Percentiles rank a stretch among this genome's conserved stretches.
Evolutionary conservation across 2,113 vertebrate genomes (phyloP).

Genomic region (Labeo rohita): DNA sequence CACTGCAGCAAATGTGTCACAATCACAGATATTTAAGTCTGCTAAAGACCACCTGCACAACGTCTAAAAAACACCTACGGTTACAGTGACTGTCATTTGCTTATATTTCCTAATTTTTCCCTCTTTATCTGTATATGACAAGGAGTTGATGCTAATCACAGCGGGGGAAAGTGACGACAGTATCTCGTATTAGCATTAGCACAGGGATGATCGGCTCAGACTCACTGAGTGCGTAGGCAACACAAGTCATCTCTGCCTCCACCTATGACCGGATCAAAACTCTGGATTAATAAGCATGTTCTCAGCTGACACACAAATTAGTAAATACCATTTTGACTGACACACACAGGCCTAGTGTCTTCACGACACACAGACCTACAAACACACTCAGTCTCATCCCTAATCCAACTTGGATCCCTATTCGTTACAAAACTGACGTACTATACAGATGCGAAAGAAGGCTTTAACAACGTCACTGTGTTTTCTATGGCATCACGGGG

Average conservation of each 20-base stretch:
- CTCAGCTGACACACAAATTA: constrained; percentile 24
- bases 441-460: neutral
- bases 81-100: neutral
- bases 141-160: neutral
- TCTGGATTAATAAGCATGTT: constrained; percentile 23
- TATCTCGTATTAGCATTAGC: constrained; percentile 29
- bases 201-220: constrained; percentile 30
- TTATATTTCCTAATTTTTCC: neutral
- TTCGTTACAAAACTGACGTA: neutral
- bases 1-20: neutral
- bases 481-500: constrained; percentile 2
- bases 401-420: constrained; percentile 14
- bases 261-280: constrained; percentile 33
- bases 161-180: constrained; percentile 20
- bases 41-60: neutral
- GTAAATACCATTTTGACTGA: neutral
- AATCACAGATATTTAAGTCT: neutral
- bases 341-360: neutral
- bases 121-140: neutral
- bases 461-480: constrained; percentile 11
- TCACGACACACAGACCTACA: constrained; percentile 25
- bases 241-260: constrained; percentile 24
- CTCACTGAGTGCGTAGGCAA: constrained; percentile 18
- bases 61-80: neutral
- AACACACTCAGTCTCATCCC: constrained; percentile 14